Conservation (phyloP, 2,797 vertebrate species). For the Acestrorhynchus altus region DNA sequence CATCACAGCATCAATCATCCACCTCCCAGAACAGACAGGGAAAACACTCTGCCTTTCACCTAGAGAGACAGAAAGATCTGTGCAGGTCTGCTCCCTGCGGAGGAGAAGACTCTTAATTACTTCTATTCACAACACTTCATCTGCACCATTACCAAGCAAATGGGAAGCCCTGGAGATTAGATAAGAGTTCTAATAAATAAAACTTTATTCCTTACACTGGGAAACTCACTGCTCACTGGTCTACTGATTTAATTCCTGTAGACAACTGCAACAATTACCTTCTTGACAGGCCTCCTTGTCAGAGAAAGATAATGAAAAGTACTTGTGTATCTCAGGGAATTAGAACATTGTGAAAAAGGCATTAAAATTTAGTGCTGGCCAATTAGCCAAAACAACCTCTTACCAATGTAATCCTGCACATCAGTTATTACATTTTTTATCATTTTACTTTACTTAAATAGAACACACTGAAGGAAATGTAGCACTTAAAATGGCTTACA, state of each 20-base stretch:
- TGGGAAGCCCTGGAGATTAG: conserved; percentile 49
- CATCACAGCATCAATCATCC: conserved; percentile 64
- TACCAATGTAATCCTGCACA: no score
- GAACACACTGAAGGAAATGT: no score
- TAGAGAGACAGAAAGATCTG: conserved; percentile 32
- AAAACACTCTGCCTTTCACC: conserved; percentile 53
- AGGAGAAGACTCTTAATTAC: conserved; percentile 56
- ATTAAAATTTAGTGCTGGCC: no score
- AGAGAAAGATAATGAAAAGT: conserved; percentile 22
- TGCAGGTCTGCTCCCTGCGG: conserved; percentile 26
- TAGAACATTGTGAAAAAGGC: no score
- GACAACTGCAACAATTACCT: conserved; percentile 37
- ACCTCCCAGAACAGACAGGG: conserved; percentile 56
- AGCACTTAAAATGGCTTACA: no score
- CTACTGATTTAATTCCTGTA: conserved; percentile 39
- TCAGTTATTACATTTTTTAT: no score
- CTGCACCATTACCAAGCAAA: conserved; percentile 49
- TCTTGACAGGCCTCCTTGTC: conserved; percentile 38
- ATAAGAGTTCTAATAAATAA: conserved; percentile 58
- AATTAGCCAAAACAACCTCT: no score
- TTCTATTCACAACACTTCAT: conserved; percentile 56
- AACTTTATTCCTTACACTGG: conserved; percentile 48
- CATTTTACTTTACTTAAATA: no score
- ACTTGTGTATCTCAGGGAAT: no score
- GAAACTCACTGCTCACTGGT: conserved; percentile 49